Percentiles rank a stretch among this genome's conserved stretches.
Conservation (phyloP, 2,888 invertebrate genomes). For the Pollenia angustigena region DNA sequence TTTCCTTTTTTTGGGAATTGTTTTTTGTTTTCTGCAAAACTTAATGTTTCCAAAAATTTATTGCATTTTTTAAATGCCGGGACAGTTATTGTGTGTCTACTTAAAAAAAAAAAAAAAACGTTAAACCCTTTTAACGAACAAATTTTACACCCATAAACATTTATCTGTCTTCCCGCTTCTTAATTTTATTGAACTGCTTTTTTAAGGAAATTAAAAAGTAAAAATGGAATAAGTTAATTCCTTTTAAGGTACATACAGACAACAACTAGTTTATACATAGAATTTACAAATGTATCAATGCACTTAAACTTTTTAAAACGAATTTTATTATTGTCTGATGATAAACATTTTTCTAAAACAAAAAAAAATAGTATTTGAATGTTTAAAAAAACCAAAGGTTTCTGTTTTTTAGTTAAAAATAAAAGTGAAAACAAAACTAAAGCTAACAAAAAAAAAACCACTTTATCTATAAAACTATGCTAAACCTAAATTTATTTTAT, state of each 20-base stretch:
- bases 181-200: slow-evolving; percentile 39
- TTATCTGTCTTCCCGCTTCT: slow-evolving; percentile 50
- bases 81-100: neutral
- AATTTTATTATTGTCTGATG: slow-evolving; percentile 35
- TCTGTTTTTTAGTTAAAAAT: slow-evolving; percentile 43
- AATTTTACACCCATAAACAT: neutral
- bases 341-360: neutral
- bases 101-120: neutral
- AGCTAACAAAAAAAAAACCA: slow-evolving; percentile 4
- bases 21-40: too few relatives aligned
- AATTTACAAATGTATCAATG: slow-evolving; percentile 26
- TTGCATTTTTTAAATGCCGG: neutral
- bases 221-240: slow-evolving; percentile 3
- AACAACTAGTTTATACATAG: neutral
- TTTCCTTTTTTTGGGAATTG: too few relatives aligned
- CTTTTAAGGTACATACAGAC: slow-evolving; percentile 26
- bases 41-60: too few relatives aligned
- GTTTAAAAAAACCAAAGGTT: slow-evolving; percentile 59
- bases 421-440: slow-evolving; percentile 1
- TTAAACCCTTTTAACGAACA: neutral
- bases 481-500: slow-evolving; percentile 68
- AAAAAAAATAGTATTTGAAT: slow-evolving; percentile 37
- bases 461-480: slow-evolving; percentile 38
- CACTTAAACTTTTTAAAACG: slow-evolving; percentile 44
- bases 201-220: neutral